Base-by-base conservation (phyloP, 2,888 invertebrate species). In the Epinotia bilunana region DNA sequence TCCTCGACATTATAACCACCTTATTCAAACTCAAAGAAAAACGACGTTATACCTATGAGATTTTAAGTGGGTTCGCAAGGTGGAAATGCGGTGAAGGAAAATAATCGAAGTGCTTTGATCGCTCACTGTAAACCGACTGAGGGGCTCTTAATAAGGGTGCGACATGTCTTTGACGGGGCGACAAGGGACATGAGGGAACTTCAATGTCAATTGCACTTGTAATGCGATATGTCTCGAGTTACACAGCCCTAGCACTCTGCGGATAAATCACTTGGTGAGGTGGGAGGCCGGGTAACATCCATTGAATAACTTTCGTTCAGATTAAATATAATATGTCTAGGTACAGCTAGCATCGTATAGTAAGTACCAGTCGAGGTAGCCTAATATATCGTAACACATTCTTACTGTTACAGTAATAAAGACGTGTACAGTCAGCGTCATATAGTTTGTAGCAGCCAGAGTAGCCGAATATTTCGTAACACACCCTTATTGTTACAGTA, bases 81-180 rank as follows among this genome's bases (percentile, higher is more conserved):
- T 73, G 73, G 68, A 74, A 70, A 65, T 74, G 77, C 68, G 72
- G 73, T 23, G 78, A 69, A 78, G 78, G 76, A 78, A 78, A 79
- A 79, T 78, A 77, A 75, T 78, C 76, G 77, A 70, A 75, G 74
- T 76, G 73, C 79, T 80, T 80, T 80, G 79, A 80, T 80, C 80
- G 73, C 67, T 49, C 76, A 71, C 76, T 77, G 77, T 78, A 76
- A 80, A 77, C 73, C 64, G 73, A 72, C 64, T 62, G 72, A 68
- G 72, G 57, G 67, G 61, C 71, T 55, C 64, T 76, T 76, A 78
- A 79, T 80, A 79, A 79, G 77, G 77, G 78, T 77, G 77, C 77
- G 80, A 78, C 79, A 79, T 79, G 79, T 68, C 78, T 77, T 79
- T 81, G 80, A 83, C 78, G 72, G 79, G 79, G 78, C 79, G 80